Conservation (phyloP, 2,888 invertebrate genomes). For the Poecilobothrus nobilitatus region DNA sequence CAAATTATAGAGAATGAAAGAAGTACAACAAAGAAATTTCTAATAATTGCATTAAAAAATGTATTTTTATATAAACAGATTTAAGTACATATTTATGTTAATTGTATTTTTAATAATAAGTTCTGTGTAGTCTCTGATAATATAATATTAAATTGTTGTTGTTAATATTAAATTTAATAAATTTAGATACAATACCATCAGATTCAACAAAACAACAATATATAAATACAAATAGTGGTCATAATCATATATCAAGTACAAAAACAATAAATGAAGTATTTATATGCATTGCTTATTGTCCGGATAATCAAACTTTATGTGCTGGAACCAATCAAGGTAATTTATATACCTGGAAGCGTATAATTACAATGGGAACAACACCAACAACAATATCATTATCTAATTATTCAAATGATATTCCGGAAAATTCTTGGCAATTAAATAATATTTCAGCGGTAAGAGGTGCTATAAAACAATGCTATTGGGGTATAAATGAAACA, state of each 20-base stretch:
- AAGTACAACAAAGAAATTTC: no score
- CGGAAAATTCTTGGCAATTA: conserved; percentile 73
- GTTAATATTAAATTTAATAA: no score
- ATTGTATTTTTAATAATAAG: no score
- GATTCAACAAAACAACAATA: not conserved
- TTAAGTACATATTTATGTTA: no score
- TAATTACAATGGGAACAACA: conserved; percentile 25
- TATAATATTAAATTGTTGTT: no score
- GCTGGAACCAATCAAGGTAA: conserved; percentile 86
- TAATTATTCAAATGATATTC: conserved; percentile 47
- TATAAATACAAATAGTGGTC: not conserved
- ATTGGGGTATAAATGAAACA: conserved; percentile 68
- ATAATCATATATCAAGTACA: not conserved
- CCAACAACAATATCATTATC: not conserved
- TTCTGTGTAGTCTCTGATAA: no score
- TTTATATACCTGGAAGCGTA: conserved; percentile 73
- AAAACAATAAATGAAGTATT: conserved; percentile 50
- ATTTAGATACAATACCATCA: not conserved
- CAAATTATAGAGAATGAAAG: no score
- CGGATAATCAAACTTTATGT: conserved; percentile 68
- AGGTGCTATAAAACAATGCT: conserved; percentile 68
- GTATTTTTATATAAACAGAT: no score
- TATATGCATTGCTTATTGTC: conserved; percentile 61
- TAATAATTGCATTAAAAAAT: no score
- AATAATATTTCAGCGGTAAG: conserved; percentile 63